phyloP scores from a whole-genome alignment of 2,797 vertebrate species.

The Chaetodon trifasciatus region DNA sequence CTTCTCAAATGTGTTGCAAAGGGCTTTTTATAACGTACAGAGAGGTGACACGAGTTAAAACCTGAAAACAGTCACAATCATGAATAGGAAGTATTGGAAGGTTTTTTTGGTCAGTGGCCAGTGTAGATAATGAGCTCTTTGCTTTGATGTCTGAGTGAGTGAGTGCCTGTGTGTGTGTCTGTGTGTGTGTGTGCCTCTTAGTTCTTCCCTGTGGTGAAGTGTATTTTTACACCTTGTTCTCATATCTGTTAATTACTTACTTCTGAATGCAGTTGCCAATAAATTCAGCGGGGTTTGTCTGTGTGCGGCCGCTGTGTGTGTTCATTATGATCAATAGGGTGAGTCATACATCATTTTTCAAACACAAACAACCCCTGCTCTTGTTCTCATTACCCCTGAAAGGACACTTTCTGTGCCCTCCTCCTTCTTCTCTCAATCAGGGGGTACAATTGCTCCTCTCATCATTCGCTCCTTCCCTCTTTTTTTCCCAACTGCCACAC shows the following conservation, averaged over 20 bases:
- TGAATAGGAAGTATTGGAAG: constrained; percentile 29
- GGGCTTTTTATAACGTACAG: constrained; percentile 17
- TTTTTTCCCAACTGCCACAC: constrained; percentile 33
- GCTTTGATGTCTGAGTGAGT: constrained; percentile 64
- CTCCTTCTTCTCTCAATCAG: neutral
- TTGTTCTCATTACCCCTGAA: constrained; percentile 28
- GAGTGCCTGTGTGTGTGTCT: constrained; percentile 33
- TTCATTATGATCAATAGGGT: neutral
- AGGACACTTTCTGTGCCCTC: constrained; percentile 17
- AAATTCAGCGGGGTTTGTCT: constrained; percentile 5
- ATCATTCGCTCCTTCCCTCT: constrained; percentile 32
- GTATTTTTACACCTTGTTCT: constrained; percentile 49
- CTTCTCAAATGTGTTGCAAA: constrained; percentile 24
- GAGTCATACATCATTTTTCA: constrained; percentile 36
- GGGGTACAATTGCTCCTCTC: constrained; percentile 48
- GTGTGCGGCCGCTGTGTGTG: neutral
- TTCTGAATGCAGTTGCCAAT: constrained; percentile 23
- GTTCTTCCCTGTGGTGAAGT: constrained; percentile 27
- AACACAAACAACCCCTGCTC: constrained; percentile 45
- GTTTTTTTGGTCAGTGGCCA: constrained; percentile 49
- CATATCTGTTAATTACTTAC: constrained; percentile 47
- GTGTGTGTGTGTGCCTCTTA: constrained; percentile 11
- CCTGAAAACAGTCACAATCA: constrained; percentile 7
- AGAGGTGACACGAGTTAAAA: constrained; percentile 23
- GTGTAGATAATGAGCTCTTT: constrained; percentile 58